Evolutionary conservation across 2,888 invertebrate genomes (phyloP), one percentile per base, ranked within the genome.

Genomic region (Unio pictorum): DNA sequence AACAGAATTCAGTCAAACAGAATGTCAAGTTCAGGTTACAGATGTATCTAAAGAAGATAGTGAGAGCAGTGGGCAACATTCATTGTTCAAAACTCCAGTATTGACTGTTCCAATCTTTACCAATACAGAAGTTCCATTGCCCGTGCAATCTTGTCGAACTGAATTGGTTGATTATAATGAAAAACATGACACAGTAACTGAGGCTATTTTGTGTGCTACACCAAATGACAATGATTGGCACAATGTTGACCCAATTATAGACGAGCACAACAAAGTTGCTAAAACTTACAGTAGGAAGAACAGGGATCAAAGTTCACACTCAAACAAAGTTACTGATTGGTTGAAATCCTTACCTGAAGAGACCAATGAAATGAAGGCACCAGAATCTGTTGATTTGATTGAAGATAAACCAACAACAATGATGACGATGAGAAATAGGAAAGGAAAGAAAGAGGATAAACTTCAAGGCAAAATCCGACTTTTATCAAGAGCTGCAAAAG

Each of bases 221-320:
- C 45, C 45, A 11, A 11, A 45, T 45, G 45, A 45, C 11, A 45
- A 45, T 45, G 45, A 15, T 15, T 45, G 45, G 45, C 45, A 45
- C 45, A 45, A 45, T 15, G 45, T 11, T 45, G 45, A 45, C 45
- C 45, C 45, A 15, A 11, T 45, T 45, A 45, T 45, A 45, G 45
- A 45, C 15, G 45, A 45, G 2, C 45, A 45, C 15, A 45, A 15
- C 45, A 45, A 45, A 45, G 34, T 56, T 7, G 55, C 55, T n/a
- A 66, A 65, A 61, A 77, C 77, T 26, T 77, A 77, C 60, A 71
- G 73, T 30, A 71, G 66, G 61, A 77, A 69, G 20, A 55, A 55
- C 28, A 68, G 74, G 26, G 63, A 66, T 15, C 67, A 64, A 55
- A 70, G 68, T n/a, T 23, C 6, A 15, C 17, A 18, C 20, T 60